These are phyloP conservation scores for Ormyrus nitidulus DNA, from an alignment of 2,888 invertebrate genomes.

Conservation along the genomic window DNA sequence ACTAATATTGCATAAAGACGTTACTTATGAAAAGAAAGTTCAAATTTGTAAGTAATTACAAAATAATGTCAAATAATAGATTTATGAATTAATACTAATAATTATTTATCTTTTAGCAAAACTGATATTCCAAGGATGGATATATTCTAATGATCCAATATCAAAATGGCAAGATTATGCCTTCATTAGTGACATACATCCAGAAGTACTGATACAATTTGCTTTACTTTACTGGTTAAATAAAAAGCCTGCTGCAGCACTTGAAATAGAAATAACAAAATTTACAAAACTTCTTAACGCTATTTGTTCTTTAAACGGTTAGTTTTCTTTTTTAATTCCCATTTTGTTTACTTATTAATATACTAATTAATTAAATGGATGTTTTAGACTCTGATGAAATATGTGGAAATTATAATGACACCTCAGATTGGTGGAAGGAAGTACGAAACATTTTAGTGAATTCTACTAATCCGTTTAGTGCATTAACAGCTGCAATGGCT, in stretches of 20 bases:
- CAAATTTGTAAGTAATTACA: constrained; percentile 68
- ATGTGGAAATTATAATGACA: constrained; percentile 81
- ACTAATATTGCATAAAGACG: constrained; percentile 74
- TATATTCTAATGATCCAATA: constrained; percentile 71
- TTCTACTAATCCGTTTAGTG: constrained; percentile 85
- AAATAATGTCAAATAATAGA: neutral
- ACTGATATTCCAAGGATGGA: constrained; percentile 73
- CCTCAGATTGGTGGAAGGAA: constrained; percentile 89
- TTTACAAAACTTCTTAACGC: constrained; percentile 81
- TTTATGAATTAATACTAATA: constrained; percentile 9
- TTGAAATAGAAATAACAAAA: constrained; percentile 81
- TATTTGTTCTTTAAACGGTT: constrained; percentile 81
- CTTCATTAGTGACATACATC: constrained; percentile 77
- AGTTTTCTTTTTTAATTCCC: constrained; percentile 55
- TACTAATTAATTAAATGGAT: constrained; percentile 17
- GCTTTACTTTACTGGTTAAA: constrained; percentile 85
- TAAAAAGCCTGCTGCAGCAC: constrained; percentile 74
- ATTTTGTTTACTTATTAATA: neutral
- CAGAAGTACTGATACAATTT: constrained; percentile 83
- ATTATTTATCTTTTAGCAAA: constrained; percentile 66
- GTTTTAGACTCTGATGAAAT: constrained; percentile 76
- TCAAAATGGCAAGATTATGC: constrained; percentile 73
- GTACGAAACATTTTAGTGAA: constrained; percentile 85
- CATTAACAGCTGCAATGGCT: constrained; percentile 88
- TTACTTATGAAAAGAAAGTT: constrained; percentile 72